These are phyloP conservation scores for Mesocentrotus franciscanus DNA, from an alignment of 53 echinoderm and acorn worm species.

Conservation along the genomic window DNA sequence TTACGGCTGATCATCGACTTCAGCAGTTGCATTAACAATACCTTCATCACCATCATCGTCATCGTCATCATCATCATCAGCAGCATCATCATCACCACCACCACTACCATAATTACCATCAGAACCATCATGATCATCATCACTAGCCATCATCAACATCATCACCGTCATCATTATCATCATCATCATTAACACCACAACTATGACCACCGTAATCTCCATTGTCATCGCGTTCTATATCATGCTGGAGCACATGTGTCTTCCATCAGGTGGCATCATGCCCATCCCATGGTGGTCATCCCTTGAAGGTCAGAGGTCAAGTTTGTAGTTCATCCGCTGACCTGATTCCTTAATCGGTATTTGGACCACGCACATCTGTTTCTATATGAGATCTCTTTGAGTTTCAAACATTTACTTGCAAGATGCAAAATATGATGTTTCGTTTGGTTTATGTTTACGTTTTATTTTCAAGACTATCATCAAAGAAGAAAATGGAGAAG, in stretches of 20 bases:
- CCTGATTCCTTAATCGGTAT: neutral
- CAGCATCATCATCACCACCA: neutral
- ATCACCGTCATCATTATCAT: neutral
- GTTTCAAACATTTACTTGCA: neutral
- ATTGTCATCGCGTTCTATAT: too few relatives aligned
- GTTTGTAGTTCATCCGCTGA: neutral
- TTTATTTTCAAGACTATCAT: too few relatives aligned
- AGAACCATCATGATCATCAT: neutral
- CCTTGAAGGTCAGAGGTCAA: neutral
- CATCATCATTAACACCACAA: neutral
- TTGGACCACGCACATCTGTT: neutral
- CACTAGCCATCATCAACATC: neutral
- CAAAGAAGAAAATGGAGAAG: neutral
- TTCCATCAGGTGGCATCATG: neutral
- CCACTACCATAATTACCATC: neutral
- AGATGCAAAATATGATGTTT: neutral
- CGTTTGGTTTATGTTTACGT: too few relatives aligned
- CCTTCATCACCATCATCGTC: neutral
- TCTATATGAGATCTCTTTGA: neutral
- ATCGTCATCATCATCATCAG: slow-evolving; percentile 20
- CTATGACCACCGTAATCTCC: neutral
- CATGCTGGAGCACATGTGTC: too few relatives aligned
- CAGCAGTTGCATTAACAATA: neutral
- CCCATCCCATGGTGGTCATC: neutral
- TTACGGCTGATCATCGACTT: neutral